Percentiles rank a stretch among this genome's conserved stretches.
Evolutionary conservation across 2,797 vertebrate species (phyloP).

Genomic region (Amblyopsis hoosieri): DNA sequence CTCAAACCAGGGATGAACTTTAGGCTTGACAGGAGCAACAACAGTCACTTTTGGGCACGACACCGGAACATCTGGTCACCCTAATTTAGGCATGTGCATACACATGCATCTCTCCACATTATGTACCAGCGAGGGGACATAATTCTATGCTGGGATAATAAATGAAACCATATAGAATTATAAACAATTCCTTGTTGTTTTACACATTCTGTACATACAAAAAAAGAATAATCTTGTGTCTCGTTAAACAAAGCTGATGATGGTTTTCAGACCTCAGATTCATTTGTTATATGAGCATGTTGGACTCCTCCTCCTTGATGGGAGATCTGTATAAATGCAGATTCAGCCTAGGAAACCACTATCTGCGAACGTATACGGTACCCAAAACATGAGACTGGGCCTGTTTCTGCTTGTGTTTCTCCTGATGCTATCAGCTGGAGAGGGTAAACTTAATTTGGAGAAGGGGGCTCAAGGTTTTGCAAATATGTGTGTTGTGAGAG

Average conservation of each 20-base stretch:
- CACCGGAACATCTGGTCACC: too few species aligned
- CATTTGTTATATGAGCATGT: constrained; percentile 60
- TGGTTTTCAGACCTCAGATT: constrained; percentile 43
- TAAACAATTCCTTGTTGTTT: constrained; percentile 21
- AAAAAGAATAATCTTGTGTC: not conserved
- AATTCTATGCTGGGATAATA: not conserved
- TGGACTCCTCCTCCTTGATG: constrained; percentile 69
- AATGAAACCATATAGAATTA: not conserved
- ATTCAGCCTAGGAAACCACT: constrained; percentile 53
- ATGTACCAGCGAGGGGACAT: not conserved
- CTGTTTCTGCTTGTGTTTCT: constrained; percentile 73
- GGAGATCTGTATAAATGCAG: constrained; percentile 77
- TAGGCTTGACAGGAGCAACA: too few species aligned
- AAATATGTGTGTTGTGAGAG: not conserved
- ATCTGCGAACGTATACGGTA: constrained; percentile 58
- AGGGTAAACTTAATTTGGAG: constrained; percentile 63
- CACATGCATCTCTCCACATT: not conserved
- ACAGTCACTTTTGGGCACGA: too few species aligned
- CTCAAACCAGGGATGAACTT: too few species aligned
- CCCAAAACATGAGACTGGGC: constrained; percentile 72
- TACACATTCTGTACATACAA: constrained; percentile 6
- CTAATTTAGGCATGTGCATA: too few species aligned
- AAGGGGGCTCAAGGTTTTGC: constrained; percentile 25
- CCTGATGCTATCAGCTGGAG: constrained; percentile 68
- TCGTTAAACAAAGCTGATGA: constrained; percentile 22